Evolutionary conservation across 2,888 invertebrate species (phyloP).

Genomic region (Mayetiola destructor): DNA sequence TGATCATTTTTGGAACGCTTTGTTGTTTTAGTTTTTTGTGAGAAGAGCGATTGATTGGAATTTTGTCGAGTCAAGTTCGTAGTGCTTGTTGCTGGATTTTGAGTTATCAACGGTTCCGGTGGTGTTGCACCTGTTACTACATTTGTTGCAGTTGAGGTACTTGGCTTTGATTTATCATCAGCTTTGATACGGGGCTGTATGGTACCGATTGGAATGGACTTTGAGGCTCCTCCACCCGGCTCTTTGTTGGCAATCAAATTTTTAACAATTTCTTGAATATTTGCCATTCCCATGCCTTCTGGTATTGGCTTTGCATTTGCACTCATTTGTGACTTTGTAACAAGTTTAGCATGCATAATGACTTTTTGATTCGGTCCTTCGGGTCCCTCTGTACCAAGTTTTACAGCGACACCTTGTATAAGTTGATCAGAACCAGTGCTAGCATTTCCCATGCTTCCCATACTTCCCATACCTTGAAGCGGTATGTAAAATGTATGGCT

Average conservation of each 20-base stretch:
- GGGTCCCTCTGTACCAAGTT: constrained; percentile 47
- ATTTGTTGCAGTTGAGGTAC: not conserved
- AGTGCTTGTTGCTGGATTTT: not conserved
- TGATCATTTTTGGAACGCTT: constrained; percentile 34
- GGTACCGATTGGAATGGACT: constrained; percentile 41
- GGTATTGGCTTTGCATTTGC: constrained; percentile 32
- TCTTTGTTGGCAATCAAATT: constrained; percentile 22
- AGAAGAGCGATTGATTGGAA: constrained; percentile 32
- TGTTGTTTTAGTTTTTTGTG: constrained; percentile 31
- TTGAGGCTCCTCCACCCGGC: constrained; percentile 23
- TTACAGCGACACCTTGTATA: constrained; percentile 50
- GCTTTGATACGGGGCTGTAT: constrained; percentile 39
- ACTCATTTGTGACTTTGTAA: constrained; percentile 43
- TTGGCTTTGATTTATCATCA: constrained; percentile 16
- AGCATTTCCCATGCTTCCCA: constrained; percentile 35
- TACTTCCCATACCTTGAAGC: constrained; percentile 35
- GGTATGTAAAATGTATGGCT: constrained; percentile 51
- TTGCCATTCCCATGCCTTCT: constrained; percentile 28
- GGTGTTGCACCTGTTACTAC: constrained; percentile 15
- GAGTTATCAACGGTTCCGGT: not conserved
- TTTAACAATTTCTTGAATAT: constrained; percentile 34
- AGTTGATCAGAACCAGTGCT: constrained; percentile 30
- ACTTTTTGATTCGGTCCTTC: constrained; percentile 48
- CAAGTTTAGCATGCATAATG: constrained; percentile 46
- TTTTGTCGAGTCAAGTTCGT: constrained; percentile 28